These are phyloP conservation scores for Andricus curvator DNA, from an alignment of 2,888 invertebrate species.

Conservation along the genomic window DNA sequence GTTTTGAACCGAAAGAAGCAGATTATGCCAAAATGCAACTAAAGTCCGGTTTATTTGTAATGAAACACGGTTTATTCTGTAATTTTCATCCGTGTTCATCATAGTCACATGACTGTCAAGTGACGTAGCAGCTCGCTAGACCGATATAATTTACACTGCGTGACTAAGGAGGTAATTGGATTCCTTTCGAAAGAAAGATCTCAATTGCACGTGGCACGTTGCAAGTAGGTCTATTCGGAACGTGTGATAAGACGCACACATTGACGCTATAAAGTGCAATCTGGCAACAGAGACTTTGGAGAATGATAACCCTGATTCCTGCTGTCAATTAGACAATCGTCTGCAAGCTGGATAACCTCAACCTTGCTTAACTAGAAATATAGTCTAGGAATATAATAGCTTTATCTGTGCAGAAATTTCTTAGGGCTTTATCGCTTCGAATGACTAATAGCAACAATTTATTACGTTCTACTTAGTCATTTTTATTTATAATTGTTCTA, in stretches of 20 bases:
- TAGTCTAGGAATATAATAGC: conserved; percentile 34
- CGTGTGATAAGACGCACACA: conserved; percentile 37
- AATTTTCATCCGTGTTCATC: neutral
- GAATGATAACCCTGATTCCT: conserved; percentile 32
- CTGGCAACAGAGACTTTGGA: conserved; percentile 30
- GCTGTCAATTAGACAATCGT: conserved; percentile 32
- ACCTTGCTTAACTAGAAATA: conserved; percentile 22
- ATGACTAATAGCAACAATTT: neutral
- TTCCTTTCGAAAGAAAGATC: conserved; percentile 38
- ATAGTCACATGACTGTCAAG: neutral
- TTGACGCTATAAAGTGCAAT: conserved; percentile 24
- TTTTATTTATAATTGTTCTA: neutral
- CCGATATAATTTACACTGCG: conserved; percentile 37
- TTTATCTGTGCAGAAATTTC: conserved; percentile 16
- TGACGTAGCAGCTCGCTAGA: conserved; percentile 9
- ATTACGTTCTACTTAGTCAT: neutral
- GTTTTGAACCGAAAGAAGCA: neutral
- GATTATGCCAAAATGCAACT: neutral
- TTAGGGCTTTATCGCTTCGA: neutral
- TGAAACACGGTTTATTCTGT: neutral
- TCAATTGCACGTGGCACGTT: conserved; percentile 27
- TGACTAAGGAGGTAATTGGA: conserved; percentile 38
- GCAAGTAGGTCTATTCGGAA: conserved; percentile 29
- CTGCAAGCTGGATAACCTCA: conserved; percentile 34
- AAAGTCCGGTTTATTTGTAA: neutral